Percentiles rank a stretch among this genome's conserved stretches.
phyloP scores from a whole-genome alignment of 2,113 vertebrate species.

The Ptilonorhynchus violaceus region DNA sequence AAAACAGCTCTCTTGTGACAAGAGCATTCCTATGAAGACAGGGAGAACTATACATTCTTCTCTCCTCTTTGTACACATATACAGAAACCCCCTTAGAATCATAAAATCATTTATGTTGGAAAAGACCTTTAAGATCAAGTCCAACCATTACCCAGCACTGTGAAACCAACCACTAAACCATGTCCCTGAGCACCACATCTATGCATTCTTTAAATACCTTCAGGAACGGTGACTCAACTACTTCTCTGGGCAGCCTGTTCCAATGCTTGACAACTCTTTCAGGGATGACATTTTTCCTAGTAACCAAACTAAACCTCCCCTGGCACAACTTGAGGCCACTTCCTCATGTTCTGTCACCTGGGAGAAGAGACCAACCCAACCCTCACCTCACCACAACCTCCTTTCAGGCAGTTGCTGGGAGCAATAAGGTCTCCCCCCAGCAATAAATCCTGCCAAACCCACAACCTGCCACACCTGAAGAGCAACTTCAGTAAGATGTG shows the following conservation, averaged over 20 bases:
- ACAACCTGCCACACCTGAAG: background rate
- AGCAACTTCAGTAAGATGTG: background rate
- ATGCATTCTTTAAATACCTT: background rate
- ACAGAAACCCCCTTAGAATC: background rate
- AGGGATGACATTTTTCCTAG: background rate
- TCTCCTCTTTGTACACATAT: background rate
- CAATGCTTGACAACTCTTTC: background rate
- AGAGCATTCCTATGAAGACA: background rate
- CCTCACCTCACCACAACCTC: background rate
- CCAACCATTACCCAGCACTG: background rate
- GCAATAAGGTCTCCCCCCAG: background rate
- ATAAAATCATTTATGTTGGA: background rate
- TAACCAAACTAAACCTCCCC: background rate
- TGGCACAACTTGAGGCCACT: background rate
- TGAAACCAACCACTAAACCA: background rate
- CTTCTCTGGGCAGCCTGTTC: background rate
- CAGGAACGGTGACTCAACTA: background rate
- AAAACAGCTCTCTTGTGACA: background rate
- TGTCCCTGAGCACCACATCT: background rate
- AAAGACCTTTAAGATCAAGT: background rate
- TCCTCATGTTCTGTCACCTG: background rate
- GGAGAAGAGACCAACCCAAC: accelerated
- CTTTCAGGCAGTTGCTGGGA: background rate
- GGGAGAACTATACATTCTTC: background rate
- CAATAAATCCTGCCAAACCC: background rate